phyloP scores from a whole-genome alignment of 2,888 invertebrate genomes.

The Orthonychiurus folsomi region DNA sequence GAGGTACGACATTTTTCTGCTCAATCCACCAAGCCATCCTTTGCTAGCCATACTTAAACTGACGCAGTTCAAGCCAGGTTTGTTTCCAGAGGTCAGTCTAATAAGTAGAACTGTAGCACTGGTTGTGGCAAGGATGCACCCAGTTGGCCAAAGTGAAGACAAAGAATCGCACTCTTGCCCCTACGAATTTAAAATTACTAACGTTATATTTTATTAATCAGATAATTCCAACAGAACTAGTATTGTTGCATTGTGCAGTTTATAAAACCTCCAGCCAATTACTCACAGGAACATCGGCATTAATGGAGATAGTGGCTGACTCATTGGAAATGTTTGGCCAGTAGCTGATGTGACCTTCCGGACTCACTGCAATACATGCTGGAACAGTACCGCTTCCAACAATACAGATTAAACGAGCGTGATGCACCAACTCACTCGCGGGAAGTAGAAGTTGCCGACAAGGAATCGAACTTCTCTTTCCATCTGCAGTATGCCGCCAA shows the following conservation, averaged over 20 bases:
- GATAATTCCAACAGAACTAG: background rate
- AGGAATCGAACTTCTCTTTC: conserved; percentile 23
- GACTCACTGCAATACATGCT: conserved; percentile 83
- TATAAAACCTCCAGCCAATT: background rate
- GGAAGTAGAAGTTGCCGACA: conserved; percentile 80
- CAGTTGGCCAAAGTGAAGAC: conserved; percentile 58
- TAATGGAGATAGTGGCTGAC: conserved; percentile 71
- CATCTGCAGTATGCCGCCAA: conserved; percentile 53
- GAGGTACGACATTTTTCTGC: conserved; percentile 58
- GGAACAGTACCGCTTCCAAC: conserved; percentile 56
- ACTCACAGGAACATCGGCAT: conserved; percentile 63
- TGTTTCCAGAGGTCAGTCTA: conserved; percentile 58
- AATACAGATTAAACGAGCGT: conserved; percentile 70
- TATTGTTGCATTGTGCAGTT: too few relatives aligned
- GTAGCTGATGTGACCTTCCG: conserved; percentile 84
- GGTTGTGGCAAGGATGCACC: conserved; percentile 80
- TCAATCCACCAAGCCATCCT: conserved; percentile 79
- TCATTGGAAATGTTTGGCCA: conserved; percentile 87
- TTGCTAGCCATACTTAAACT: conserved; percentile 60
- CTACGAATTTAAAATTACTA: conserved; percentile 22
- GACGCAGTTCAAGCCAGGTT: conserved; percentile 53
- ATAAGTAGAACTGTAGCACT: conserved; percentile 75
- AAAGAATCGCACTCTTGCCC: conserved; percentile 77
- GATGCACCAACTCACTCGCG: conserved; percentile 83
- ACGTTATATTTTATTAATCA: background rate